Conservation (phyloP, 2,113 vertebrate species). For the Mirza zaza region DNA sequence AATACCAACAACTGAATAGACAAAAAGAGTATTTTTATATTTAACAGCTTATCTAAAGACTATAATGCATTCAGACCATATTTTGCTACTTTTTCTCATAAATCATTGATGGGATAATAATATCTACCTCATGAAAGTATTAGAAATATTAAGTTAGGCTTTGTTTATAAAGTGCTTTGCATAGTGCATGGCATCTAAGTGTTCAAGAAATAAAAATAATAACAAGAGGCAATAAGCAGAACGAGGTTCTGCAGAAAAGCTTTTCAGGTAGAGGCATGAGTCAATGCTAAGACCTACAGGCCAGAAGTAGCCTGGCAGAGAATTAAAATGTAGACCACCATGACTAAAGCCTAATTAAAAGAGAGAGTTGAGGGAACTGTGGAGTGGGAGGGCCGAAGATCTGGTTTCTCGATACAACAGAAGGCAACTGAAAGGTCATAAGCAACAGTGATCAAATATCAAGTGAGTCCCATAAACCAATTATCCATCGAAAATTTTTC, state of each 20-base stretch:
- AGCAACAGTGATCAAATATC: neutral
- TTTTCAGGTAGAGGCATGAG: neutral
- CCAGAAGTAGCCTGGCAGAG: neutral
- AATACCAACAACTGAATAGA: neutral
- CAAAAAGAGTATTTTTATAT: neutral
- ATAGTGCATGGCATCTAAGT: neutral
- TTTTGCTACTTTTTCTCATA: neutral
- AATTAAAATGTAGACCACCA: neutral
- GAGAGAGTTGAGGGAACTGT: neutral
- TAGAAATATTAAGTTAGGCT: neutral
- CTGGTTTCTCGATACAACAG: neutral
- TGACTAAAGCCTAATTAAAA: neutral
- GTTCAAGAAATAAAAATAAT: neutral
- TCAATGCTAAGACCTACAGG: neutral
- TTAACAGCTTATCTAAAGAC: neutral
- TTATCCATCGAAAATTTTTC: neutral
- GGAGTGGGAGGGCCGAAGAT: neutral
- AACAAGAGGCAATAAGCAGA: neutral
- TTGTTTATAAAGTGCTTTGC: neutral
- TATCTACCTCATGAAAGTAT: neutral
- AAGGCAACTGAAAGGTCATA: neutral
- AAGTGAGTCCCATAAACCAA: neutral
- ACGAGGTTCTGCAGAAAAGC: neutral
- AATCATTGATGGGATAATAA: neutral
- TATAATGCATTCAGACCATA: neutral